Evolutionary conservation across 2,797 vertebrate species (phyloP).

Genomic region (Pristis pectinata): DNA sequence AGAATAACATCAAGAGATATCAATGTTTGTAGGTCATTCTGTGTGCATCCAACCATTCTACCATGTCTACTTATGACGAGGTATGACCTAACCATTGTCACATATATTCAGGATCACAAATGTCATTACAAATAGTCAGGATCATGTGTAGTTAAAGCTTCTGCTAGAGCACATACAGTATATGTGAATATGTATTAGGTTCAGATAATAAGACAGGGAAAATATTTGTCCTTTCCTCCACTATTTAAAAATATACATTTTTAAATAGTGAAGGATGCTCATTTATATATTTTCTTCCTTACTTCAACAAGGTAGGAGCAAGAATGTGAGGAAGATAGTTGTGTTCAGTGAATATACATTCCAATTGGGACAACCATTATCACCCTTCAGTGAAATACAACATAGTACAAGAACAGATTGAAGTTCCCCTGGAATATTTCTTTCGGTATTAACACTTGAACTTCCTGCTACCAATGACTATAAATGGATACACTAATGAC

Average conservation of each 20-base stretch:
- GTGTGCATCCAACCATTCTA: not conserved
- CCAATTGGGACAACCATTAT: not conserved
- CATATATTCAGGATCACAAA: no score
- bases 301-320: not conserved
- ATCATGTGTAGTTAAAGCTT: not conserved
- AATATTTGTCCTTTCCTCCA: not conserved
- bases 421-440: not conserved
- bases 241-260: no score
- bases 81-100: no score
- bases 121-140: no score
- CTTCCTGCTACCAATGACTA: not conserved
- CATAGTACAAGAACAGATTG: not conserved
- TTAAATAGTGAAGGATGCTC: no score
- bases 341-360: not conserved
- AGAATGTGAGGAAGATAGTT: not conserved
- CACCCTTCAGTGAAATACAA: not conserved
- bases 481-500: not conserved
- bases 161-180: not conserved
- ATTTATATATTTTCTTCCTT: not conserved
- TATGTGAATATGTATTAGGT: not conserved
- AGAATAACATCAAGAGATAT: not conserved
- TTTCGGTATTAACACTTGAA: not conserved
- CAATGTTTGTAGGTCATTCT: not conserved
- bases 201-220: not conserved
- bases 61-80: not conserved